Percentiles rank a stretch among this genome's conserved stretches.
These are phyloP conservation scores for Syngnathus floridae DNA, from an alignment of 2,113 vertebrate genomes.

Conservation along the genomic window DNA sequence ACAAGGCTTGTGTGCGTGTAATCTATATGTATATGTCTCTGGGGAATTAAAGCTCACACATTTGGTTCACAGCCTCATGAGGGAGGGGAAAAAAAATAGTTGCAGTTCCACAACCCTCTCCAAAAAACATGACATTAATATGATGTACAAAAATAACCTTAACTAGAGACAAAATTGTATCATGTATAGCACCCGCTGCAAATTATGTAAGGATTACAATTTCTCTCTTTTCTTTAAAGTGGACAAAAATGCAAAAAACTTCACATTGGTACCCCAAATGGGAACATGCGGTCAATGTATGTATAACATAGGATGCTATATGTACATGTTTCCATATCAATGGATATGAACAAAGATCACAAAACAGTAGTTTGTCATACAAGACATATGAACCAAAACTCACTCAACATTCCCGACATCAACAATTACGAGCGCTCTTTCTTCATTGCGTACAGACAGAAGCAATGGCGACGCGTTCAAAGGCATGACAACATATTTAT, in stretches of 20 bases:
- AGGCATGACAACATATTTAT: not conserved
- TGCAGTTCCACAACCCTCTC: not conserved
- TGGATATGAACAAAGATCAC: conserved; percentile 42
- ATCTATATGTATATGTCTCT: no score
- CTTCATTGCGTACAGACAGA: conserved; percentile 27
- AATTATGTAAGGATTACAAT: not conserved
- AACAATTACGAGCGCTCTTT: conserved; percentile 41
- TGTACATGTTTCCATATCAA: conserved; percentile 47
- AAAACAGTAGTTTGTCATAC: conserved; percentile 14
- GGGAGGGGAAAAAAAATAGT: conserved; percentile 6
- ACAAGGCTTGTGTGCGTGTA: conserved; percentile 37
- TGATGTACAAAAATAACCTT: conserved; percentile 29
- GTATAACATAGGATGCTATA: conserved; percentile 57
- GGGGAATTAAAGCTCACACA: conserved; percentile 48
- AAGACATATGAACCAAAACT: conserved; percentile 18
- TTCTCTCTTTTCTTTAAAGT: not conserved
- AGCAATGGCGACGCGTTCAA: conserved; percentile 22
- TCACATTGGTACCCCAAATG: conserved; percentile 37
- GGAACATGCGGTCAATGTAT: conserved; percentile 41
- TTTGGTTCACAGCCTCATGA: conserved; percentile 46
- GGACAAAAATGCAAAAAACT: not conserved
- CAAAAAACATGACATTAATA: conserved; percentile 31
- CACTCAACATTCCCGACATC: not conserved
- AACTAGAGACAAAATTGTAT: conserved; percentile 10
- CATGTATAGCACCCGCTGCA: not conserved